Base-by-base conservation (phyloP, 2,113 vertebrate species). In the Tragelaphus scriptus region DNA sequence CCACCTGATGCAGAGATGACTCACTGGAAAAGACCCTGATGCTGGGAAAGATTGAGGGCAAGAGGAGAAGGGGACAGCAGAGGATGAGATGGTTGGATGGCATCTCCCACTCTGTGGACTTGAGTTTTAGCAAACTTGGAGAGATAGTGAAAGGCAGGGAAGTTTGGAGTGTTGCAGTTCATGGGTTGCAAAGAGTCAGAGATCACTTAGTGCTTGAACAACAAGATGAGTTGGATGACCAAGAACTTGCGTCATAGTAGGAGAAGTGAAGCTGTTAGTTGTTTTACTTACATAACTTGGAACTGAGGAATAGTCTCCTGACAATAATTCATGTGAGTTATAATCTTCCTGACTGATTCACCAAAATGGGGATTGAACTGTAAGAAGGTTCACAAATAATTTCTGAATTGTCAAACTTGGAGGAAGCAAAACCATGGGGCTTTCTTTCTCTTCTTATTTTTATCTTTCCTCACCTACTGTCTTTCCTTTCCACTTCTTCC, bases 241-340 rank as follows among this genome's bases (percentile, higher is more conserved):
- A 86, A 15, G 85, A 79, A 55, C 16, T 92, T 92, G 36, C 88
- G 96, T 86, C 55, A 49, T 44, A n/a, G 25, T 68, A 79, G 49
- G 30, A 51, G 53, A 94, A 85, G 30, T 79, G 36, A 97, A 91
- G 11, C 12, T 91, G 59, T 88, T 95, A 90, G 26, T 30, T 81
- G 6, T 95, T 92, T 91, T 84, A 91, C 77, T 58, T 91, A 32
- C 32, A 68, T 95, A 85, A 11, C 44, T 96, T 95, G 40, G 91
- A 79, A 84, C 26, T 88, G 63, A 95, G 23, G 51, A 58, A 40
- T 61, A 26, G 5, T 75, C 40, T 51, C 44, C 7, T n/a, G 65
- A 86, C 79, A 84, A n/a, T 55, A 91, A 85, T 40, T 93, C 36
- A 88, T 82, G 30, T 59, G 53, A 93, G 11, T 40, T 91, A 44